A percentile compares a stretch with the other conserved stretches of the same genome.
phyloP scores from a whole-genome alignment of 2,888 invertebrate genomes.

The Andrena fulva region DNA sequence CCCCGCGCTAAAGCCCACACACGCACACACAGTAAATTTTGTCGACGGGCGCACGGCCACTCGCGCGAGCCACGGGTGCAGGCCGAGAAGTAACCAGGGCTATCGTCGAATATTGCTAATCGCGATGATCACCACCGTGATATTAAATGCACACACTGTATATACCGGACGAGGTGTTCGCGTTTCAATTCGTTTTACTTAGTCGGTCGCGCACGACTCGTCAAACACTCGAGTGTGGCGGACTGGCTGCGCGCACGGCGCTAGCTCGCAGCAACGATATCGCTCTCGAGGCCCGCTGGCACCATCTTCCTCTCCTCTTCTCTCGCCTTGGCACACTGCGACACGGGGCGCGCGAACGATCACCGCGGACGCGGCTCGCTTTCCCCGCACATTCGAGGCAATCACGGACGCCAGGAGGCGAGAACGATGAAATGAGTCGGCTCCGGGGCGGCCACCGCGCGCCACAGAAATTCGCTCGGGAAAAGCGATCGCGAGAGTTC shows the following conservation, averaged over 20 bases:
- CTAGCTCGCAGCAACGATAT: conserved; percentile 81
- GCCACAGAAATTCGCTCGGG: conserved; percentile 75
- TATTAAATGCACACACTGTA: conserved; percentile 45
- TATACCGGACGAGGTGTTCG: conserved; percentile 34
- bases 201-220: conserved; percentile 68
- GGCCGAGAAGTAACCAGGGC: conserved; percentile 46
- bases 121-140: conserved; percentile 38
- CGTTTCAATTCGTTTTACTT: conserved; percentile 43
- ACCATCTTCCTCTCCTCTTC: conserved; percentile 77
- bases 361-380: conserved; percentile 72
- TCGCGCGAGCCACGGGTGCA: conserved; percentile 58
- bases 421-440: conserved; percentile 72
- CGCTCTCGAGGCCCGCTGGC: conserved; percentile 80
- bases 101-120: conserved; percentile 37
- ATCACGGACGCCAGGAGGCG: conserved; percentile 68
- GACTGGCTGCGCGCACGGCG: conserved; percentile 83
- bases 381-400: conserved; percentile 74
- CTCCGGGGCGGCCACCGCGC: conserved; percentile 74
- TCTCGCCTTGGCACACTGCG: conserved; percentile 73
- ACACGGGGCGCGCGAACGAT: conserved; percentile 77
- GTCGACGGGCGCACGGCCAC: conserved; percentile 61
- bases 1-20: conserved; percentile 68
- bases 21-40: conserved; percentile 58
- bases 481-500: conserved; percentile 77
- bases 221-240: conserved; percentile 74